Evolutionary conservation across 2,797 vertebrate species (phyloP), one percentile per base, ranked within the genome.

Genomic region (Melanotaenia parkinsoni): DNA sequence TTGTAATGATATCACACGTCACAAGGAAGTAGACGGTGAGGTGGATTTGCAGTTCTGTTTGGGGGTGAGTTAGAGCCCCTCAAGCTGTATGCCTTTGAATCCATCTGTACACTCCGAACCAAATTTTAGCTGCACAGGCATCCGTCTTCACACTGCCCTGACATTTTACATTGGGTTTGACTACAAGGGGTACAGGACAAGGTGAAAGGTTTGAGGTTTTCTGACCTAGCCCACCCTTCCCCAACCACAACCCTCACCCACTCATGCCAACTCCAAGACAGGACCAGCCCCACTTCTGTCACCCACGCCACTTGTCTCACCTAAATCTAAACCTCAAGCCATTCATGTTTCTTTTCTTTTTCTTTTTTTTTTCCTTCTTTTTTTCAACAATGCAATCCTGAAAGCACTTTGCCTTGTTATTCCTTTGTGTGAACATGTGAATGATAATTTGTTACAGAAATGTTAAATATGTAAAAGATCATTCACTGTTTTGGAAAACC

Each of bases 341-440:
- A 93, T 95, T 94, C 90, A 91, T 92, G 87, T 88, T 89, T 90
- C 72, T 51, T 51, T 22, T 33, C 14, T 37, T 37, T 11, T 2
- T 37, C 35, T 37, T 8, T 8, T 37, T 37, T 10, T 12, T 37
- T 37, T 86, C 82, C 91, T 93, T 81, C 71, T 50, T 87, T 87
- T 88, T 87, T 90, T 91, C 87, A 86, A 95, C 91, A 94, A 95
- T 95, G 94, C 94, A 95, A 95, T 95, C 93, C 94, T 94, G 94
- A 94, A 94, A 95, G 94, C 94, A 94, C 94, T 95, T 95, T 94
- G 93, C 92, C 93, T 93, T 93, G 92, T 93, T 93, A 91, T 94
- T 93, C 92, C 91, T 92, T 92, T 81, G 89, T 91, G 92, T 92
- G 83, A 94, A 93, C 93, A 91, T 86, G 92, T 93, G 89, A 94